Evolutionary conservation across 2,113 vertebrate species (phyloP).

Genomic region (Scopus umbretta): DNA sequence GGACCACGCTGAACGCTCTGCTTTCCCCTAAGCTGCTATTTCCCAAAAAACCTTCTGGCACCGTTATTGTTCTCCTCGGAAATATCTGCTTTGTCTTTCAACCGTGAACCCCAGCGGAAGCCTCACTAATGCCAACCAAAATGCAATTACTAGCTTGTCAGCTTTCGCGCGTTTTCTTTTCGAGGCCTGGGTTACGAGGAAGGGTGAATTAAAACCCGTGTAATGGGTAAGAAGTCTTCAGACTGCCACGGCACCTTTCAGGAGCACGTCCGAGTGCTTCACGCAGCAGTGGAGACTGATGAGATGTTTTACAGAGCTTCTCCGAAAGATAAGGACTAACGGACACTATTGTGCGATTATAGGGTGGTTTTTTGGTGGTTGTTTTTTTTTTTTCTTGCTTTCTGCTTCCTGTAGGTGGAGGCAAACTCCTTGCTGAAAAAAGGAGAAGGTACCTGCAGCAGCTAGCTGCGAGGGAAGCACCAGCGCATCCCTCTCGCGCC

Average conservation of each 20-base stretch:
- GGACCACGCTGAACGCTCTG: accelerated
- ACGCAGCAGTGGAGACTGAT: background rate
- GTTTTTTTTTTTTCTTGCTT: constrained; percentile 18
- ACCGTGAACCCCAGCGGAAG: background rate
- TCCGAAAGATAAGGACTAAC: background rate
- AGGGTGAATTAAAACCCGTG: background rate
- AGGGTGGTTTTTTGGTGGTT: too few species aligned
- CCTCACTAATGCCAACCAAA: background rate
- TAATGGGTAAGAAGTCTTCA: background rate
- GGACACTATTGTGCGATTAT: accelerated
- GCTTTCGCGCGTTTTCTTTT: accelerated
- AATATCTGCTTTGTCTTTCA: background rate
- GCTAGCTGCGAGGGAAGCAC: background rate
- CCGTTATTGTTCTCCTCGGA: accelerated
- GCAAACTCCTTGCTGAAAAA: constrained; percentile 72
- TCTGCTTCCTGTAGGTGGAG: constrained; percentile 75
- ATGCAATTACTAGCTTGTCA: constrained; percentile 19
- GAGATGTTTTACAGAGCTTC: background rate
- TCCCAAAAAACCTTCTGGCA: background rate
- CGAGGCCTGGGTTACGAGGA: accelerated
- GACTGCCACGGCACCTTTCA: background rate
- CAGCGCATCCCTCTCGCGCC: background rate
- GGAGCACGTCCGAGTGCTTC: background rate
- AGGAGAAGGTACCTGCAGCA: background rate
- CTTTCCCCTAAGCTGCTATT: background rate